Percentiles rank a stretch among this genome's conserved stretches.
Evolutionary conservation across 1,140 invertebrate species (phyloP).

Genomic region (Apocrypta bakeri): DNA sequence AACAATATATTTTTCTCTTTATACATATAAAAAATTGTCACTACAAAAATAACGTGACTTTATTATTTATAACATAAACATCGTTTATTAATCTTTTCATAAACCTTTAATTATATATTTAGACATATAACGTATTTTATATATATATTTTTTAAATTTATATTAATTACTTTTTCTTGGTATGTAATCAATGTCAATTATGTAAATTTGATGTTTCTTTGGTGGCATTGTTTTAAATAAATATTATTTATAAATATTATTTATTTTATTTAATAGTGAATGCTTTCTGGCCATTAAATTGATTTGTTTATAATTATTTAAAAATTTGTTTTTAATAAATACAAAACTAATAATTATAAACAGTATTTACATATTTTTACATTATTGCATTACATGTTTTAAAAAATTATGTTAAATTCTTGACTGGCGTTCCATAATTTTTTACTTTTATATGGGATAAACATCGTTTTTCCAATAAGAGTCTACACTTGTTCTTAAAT

Average conservation of each 20-base stretch:
- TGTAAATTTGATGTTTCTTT: background rate
- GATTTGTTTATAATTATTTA: background rate
- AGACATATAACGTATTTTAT: background rate
- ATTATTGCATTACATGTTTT: background rate
- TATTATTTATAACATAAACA: no score
- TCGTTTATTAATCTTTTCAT: no score
- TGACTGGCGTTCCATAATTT: no score
- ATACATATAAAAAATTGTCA: background rate
- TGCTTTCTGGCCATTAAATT: background rate
- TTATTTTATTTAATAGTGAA: background rate
- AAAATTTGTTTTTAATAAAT: background rate
- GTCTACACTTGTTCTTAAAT: slow-evolving; percentile 59
- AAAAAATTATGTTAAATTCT: background rate
- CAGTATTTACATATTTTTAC: slow-evolving; percentile 34
- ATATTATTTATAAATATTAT: no score
- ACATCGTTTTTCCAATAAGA: slow-evolving; percentile 31
- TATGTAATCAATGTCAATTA: background rate
- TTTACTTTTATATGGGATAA: background rate
- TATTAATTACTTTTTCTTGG: background rate
- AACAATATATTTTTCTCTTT: background rate
- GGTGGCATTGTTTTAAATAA: background rate
- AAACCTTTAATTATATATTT: no score
- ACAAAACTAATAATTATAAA: background rate
- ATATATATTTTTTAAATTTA: background rate
- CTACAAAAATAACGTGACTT: no score